These are phyloP conservation scores for Heliconius charithonia DNA, from an alignment of 2,888 invertebrate species.

Conservation along the genomic window DNA sequence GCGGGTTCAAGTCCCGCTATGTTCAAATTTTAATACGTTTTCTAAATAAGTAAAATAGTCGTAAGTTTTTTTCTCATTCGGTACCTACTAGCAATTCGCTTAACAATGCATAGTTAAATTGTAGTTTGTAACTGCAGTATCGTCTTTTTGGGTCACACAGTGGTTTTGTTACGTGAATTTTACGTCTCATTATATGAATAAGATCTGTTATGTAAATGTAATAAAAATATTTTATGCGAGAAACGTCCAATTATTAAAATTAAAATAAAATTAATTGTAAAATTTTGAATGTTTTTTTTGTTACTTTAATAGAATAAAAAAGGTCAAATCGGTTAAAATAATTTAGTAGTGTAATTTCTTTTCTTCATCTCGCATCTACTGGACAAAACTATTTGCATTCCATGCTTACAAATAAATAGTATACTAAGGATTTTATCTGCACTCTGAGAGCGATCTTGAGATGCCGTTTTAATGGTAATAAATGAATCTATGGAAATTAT, in stretches of 20 bases:
- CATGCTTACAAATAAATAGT: no score
- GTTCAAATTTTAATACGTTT: no score
- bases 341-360: no score
- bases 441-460: no score
- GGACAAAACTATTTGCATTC: no score
- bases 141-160: neutral
- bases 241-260: neutral
- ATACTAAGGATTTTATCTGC: no score
- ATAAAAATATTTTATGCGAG: neutral
- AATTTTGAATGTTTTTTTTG: neutral
- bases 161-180: conserved; percentile 5
- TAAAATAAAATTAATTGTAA: neutral
- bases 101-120: conserved; percentile 20
- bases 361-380: no score
- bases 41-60: neutral
- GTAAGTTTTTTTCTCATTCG: neutral
- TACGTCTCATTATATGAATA: neutral
- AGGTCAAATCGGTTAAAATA: no score
- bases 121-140: neutral
- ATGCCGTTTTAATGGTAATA: no score
- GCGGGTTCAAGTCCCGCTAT: no score
- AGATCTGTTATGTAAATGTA: neutral
- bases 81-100: neutral
- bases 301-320: neutral
- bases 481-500: no score